Percentiles rank a stretch among this genome's conserved stretches.
Conservation (phyloP, 53 echinoderm and acorn worm genomes). For the Echinarachnius parma region DNA sequence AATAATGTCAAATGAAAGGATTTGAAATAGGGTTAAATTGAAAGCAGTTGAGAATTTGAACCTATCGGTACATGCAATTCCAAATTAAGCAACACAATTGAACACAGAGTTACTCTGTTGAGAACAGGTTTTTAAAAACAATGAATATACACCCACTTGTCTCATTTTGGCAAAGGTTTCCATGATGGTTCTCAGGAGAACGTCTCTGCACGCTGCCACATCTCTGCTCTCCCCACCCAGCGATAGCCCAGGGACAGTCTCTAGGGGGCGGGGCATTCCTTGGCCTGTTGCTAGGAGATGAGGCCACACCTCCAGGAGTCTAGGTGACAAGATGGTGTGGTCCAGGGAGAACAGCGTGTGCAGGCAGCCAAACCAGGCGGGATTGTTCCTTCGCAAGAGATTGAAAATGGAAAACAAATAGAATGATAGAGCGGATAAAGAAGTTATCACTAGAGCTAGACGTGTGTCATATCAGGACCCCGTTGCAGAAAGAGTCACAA, state of each 20-base stretch:
- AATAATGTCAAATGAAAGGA: no score
- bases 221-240: background rate
- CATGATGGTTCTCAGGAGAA: slow-evolving; percentile 46
- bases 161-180: slow-evolving; percentile 58
- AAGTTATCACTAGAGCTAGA: no score
- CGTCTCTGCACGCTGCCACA: slow-evolving; percentile 13
- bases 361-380: slow-evolving; percentile 55
- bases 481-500: no score
- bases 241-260: background rate
- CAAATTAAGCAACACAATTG: no score
- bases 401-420: no score
- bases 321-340: slow-evolving; percentile 54
- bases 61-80: no score
- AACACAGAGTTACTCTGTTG: no score
- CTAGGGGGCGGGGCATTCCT: background rate
- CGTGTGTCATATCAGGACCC: no score
- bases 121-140: no score
- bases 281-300: slow-evolving; percentile 34
- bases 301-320: slow-evolving; percentile 44
- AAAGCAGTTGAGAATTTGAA: no score
- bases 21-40: no score
- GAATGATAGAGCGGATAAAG: no score
- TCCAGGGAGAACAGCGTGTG: slow-evolving; percentile 57
- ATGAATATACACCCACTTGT: slow-evolving; percentile 62
- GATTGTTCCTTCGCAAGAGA: slow-evolving; percentile 35